Evolutionary conservation across 2,113 vertebrate genomes (phyloP).

Genomic region (Serilophus lunatus): DNA sequence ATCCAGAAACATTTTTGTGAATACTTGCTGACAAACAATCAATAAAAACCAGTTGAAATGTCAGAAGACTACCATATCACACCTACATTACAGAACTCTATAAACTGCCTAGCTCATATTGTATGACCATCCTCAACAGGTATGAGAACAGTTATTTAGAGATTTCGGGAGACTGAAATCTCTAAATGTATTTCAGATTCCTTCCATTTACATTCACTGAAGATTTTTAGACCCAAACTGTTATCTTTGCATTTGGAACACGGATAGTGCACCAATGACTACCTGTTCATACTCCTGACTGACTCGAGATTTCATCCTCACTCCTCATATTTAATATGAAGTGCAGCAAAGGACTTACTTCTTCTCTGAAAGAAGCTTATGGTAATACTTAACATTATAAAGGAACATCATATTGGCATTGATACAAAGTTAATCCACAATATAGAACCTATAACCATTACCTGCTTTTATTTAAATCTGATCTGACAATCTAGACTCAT

Average conservation of each 20-base stretch:
- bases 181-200: neutral
- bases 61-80: neutral
- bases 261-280: neutral
- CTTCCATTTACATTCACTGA: neutral
- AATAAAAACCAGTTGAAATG: neutral
- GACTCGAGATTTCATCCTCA: neutral
- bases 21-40: neutral
- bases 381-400: neutral
- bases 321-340: neutral
- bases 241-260: neutral
- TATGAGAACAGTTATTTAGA: no score
- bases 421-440: neutral
- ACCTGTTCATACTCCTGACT: neutral
- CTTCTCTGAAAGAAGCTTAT: neutral
- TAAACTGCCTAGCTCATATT: neutral
- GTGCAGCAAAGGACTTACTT: neutral
- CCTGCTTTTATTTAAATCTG: slow-evolving; percentile 26
- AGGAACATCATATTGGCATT: neutral
- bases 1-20: neutral
- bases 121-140: neutral
- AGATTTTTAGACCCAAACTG: neutral
- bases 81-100: neutral
- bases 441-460: neutral
- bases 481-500: slow-evolving; percentile 28
- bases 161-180: neutral